phyloP scores from a whole-genome alignment of 1,140 invertebrate genomes.

The Oreohelix idahoensis region DNA sequence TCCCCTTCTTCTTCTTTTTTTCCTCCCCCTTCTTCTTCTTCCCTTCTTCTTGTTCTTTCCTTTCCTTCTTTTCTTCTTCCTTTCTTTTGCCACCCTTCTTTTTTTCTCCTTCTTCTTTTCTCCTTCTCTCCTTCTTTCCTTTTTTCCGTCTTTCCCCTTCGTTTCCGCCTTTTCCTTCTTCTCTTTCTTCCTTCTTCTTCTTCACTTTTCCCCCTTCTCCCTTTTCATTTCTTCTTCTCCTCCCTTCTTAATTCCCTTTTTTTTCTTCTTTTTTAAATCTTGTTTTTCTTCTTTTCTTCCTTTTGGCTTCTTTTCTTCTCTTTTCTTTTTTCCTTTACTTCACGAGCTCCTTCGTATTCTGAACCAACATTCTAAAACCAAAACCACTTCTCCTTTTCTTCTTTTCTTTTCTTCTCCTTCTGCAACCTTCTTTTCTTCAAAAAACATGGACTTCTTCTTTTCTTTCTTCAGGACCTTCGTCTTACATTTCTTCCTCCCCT shows the following conservation, averaged over 20 bases:
- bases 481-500: too few species aligned
- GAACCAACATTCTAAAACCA: too few species aligned
- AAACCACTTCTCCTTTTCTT: too few species aligned
- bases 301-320: background rate
- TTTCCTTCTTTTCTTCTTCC: constrained; percentile 1
- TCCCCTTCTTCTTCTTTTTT: background rate
- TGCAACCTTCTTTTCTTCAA: too few species aligned
- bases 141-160: background rate
- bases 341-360: too few species aligned
- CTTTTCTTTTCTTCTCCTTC: too few species aligned
- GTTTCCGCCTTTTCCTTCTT: background rate
- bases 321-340: too few species aligned
- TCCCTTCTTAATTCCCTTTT: background rate
- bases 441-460: too few species aligned
- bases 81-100: background rate
- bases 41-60: constrained; percentile 6
- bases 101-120: background rate
- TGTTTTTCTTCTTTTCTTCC: background rate
- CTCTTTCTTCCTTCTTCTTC: background rate
- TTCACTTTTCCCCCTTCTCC: background rate
- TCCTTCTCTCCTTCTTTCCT: background rate
- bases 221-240: background rate
- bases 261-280: background rate
- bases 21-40: background rate
- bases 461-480: too few species aligned